Conservation (phyloP, 2,888 invertebrate species). For the Bombylius discolor region DNA sequence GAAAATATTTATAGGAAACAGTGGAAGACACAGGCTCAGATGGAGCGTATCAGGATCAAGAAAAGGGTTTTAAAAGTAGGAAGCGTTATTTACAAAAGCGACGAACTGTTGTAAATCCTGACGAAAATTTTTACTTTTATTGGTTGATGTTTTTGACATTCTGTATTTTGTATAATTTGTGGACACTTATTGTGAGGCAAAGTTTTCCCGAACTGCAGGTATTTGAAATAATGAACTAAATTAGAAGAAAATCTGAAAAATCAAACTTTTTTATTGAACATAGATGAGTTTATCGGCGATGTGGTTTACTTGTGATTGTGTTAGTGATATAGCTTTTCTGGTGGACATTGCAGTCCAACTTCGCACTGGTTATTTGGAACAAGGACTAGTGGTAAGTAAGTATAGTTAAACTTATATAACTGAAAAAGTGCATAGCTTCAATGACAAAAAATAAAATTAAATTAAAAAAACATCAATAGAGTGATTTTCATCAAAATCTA, state of each 20-base stretch:
- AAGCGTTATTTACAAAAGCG: constrained; percentile 59
- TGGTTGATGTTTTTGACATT: constrained; percentile 83
- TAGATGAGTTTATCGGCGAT: constrained; percentile 51
- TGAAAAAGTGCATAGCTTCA: background rate
- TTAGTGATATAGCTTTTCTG: constrained; percentile 78
- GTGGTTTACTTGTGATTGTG: constrained; percentile 71
- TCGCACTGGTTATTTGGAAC: constrained; percentile 87
- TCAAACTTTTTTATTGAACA: too few relatives aligned
- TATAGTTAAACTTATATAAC: background rate
- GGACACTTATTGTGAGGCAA: constrained; percentile 90
- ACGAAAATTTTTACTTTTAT: constrained; percentile 91
- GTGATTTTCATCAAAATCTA: too few relatives aligned
- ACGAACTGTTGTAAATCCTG: constrained; percentile 80
- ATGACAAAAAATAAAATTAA: too few relatives aligned
- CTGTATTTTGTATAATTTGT: constrained; percentile 87
- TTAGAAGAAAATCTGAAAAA: background rate
- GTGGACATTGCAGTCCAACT: constrained; percentile 83
- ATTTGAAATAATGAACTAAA: background rate
- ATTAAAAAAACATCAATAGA: too few relatives aligned
- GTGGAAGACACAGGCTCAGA: constrained; percentile 59
- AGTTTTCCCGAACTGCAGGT: constrained; percentile 84
- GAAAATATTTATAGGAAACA: constrained; percentile 35
- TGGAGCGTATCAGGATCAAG: constrained; percentile 47
- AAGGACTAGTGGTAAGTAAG: constrained; percentile 69
- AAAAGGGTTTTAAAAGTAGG: constrained; percentile 45